Percentiles rank a stretch among this genome's conserved stretches.
Conservation (phyloP, 2,888 invertebrate genomes). For the Pseudeuparius sepicola region DNA sequence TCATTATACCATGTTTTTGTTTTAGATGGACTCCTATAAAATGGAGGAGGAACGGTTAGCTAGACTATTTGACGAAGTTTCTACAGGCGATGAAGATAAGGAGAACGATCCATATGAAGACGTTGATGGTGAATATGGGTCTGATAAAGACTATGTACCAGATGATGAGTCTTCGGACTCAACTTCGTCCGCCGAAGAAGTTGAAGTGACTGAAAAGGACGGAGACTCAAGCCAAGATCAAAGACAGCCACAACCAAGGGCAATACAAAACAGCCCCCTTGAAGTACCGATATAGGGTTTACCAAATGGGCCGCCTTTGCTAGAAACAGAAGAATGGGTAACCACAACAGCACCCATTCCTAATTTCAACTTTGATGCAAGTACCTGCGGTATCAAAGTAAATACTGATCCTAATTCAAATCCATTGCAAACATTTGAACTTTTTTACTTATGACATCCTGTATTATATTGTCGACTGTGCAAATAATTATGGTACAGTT, state of each 20-base stretch:
- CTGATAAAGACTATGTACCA: constrained; percentile 4
- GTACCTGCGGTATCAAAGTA: constrained; percentile 3
- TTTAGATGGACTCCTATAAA: constrained; percentile 6
- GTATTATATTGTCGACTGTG: constrained; percentile 5
- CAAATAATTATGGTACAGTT: constrained; percentile 9
- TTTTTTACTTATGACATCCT: constrained; percentile 8
- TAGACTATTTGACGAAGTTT: constrained; percentile 4
- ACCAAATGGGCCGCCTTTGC: too few species aligned
- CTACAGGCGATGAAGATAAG: too few species aligned
- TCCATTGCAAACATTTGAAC: too few species aligned
- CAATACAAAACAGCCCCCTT: too few species aligned
- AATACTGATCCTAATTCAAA: constrained; percentile 4
- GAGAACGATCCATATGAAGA: constrained; percentile 6
- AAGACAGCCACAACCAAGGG: too few species aligned
- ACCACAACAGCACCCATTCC: constrained; percentile 12
- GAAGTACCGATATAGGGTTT: too few species aligned
- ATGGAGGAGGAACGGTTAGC: background rate
- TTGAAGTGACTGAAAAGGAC: too few species aligned
- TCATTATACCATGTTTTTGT: too few species aligned
- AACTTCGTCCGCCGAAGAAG: too few species aligned
- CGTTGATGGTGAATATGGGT: constrained; percentile 10
- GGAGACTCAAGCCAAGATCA: too few species aligned
- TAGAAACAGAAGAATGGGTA: constrained; percentile 3
- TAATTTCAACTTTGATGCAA: constrained; percentile 14
- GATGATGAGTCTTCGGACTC: constrained; percentile 1